Percentiles rank a stretch among this genome's conserved stretches.
Evolutionary conservation across 2,113 vertebrate species (phyloP).

Genomic region (Mobula hypostoma): DNA sequence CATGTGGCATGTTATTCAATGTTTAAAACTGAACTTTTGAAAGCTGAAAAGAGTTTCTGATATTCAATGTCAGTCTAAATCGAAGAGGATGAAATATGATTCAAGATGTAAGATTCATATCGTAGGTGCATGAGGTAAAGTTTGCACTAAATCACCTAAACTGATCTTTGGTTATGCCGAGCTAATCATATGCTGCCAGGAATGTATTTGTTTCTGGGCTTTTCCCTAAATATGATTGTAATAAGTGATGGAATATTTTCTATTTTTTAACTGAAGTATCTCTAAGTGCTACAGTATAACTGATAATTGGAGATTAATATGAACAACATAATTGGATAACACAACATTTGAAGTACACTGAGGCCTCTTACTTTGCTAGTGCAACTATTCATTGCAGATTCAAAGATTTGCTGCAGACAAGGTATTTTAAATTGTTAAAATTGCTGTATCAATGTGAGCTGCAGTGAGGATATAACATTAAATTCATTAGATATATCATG

Average conservation of each 20-base stretch:
- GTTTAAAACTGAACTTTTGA: not conserved
- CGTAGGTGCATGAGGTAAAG: not conserved
- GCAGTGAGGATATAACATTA: not conserved
- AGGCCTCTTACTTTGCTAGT: not conserved
- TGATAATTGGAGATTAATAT: slow-evolving; percentile 3
- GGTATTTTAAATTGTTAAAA: not conserved
- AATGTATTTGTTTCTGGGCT: not conserved
- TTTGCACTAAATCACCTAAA: not conserved
- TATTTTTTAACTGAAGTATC: not conserved
- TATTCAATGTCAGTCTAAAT: not conserved
- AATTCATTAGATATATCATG: not conserved
- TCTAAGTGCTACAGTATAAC: not conserved
- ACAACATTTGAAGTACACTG: slow-evolving; percentile 6
- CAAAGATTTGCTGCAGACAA: not conserved
- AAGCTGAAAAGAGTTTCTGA: not conserved
- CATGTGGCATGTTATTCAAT: not conserved
- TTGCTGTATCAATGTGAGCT: not conserved
- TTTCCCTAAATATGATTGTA: not conserved
- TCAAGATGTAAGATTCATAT: not conserved
- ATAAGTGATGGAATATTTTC: not conserved
- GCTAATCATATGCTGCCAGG: not conserved
- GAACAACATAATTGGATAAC: slow-evolving; percentile 11
- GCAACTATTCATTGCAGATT: slow-evolving; percentile 3
- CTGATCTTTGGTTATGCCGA: not conserved
- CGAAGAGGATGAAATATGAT: not conserved